Evolutionary conservation across 1,140 invertebrate genomes (phyloP).

Genomic region (Armadillidium nasatum): DNA sequence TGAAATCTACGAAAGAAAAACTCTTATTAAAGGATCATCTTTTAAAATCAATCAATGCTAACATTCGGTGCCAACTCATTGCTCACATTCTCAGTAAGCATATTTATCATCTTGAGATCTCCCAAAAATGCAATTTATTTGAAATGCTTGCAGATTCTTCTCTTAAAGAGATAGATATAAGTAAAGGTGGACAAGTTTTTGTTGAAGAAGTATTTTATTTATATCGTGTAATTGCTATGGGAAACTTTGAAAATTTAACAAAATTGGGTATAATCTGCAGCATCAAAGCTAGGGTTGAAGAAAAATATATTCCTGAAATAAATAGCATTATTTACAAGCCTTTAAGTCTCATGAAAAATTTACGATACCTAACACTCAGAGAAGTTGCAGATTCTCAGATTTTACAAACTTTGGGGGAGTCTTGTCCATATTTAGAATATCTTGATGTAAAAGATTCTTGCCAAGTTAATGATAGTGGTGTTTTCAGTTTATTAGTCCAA

Average conservation of each 20-base stretch:
- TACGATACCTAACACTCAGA: neutral
- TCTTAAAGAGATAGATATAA: neutral
- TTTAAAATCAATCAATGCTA: neutral
- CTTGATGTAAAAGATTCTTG: slow-evolving; percentile 4
- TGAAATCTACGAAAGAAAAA: neutral
- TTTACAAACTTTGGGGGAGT: neutral
- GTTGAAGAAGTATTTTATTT: neutral
- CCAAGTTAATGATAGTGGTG: neutral
- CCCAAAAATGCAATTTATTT: neutral
- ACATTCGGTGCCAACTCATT: neutral
- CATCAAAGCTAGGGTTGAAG: neutral
- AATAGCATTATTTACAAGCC: neutral
- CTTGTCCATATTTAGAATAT: neutral
- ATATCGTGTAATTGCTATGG: neutral
- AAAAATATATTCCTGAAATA: neutral
- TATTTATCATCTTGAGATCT: neutral
- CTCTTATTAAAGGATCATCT: neutral
- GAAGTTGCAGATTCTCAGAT: neutral
- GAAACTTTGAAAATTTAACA: neutral
- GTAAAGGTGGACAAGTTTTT: neutral
- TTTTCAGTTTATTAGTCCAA: neutral
- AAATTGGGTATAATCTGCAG: neutral
- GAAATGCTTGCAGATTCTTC: neutral
- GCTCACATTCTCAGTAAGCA: neutral
- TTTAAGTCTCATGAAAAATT: neutral